Base-by-base conservation (phyloP, 2,113 vertebrate genomes). In the Platysternon megacephalum region DNA sequence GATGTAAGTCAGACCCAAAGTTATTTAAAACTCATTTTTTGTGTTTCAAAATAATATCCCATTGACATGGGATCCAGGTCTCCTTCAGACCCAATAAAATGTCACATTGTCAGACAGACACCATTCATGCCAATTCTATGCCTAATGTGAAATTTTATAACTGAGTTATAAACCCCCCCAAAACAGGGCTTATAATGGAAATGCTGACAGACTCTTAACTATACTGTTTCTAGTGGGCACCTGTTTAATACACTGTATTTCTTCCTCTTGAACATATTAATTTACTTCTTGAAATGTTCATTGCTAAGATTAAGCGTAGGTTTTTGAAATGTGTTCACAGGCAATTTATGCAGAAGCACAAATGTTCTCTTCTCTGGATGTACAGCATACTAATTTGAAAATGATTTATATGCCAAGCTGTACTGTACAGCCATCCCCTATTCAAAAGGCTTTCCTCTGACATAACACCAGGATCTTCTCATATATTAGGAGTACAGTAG, bases 221-320 rank as follows among this genome's bases (percentile, higher is more conserved):
- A 97, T 98, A 95, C 89, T 94, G 94, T 98, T 98, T 98, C 98
- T 97, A 98, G 96, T 96, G 95, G 94, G 97, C 97, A 98, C 96
- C 97, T 98, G 95, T 98, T 98, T 98, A 98, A 98, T 98, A 98
- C 91, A 98, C 96, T 96, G 97, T 97, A 98, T 98, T 98, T 98
- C 97, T 98, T 98, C 97, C 96, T 97, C 97, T 98, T 97, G 97
- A 98, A 98, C 98, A 98, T 98, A 98, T 98, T 98, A 98, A 98
- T 98, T 98, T 98, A 98, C 97, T 97, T 98, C 98, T 97, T 98
- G 97, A 98, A 98, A 98, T 97, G 98, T 98, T 98, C 98, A 98
- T 98, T 98, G 98, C 97, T 97, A 97, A 98, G 98, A 98, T 98
- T 98, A 98, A 98, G 98, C 98, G 3, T 97, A 95, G 96, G 97